A percentile compares a stretch with the other conserved stretches of the same genome.
These are phyloP conservation scores for Rousettus madagascariensis DNA, from an alignment of 2,797 vertebrate species.

Conservation along the genomic window DNA sequence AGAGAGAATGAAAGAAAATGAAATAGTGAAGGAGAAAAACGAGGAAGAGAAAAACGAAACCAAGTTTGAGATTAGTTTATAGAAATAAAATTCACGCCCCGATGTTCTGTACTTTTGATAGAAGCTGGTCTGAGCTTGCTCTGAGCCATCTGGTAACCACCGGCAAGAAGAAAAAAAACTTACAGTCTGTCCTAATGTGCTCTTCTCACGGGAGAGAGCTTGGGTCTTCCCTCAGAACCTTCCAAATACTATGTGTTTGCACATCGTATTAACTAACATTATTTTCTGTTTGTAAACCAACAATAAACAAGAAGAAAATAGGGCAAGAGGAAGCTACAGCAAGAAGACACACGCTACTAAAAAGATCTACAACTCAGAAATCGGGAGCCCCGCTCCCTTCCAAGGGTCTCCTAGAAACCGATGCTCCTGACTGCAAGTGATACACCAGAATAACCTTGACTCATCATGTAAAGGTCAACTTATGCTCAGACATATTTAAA, in stretches of 20 bases:
- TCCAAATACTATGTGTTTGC: not conserved
- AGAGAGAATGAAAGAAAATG: not conserved
- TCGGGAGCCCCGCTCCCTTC: not conserved
- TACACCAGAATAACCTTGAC: not conserved
- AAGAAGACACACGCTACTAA: not conserved
- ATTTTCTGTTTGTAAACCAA: not conserved
- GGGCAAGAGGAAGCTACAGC: not conserved
- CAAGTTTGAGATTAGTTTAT: not conserved
- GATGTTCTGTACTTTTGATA: not conserved
- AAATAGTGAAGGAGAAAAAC: not conserved
- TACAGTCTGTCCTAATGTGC: not conserved
- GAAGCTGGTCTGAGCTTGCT: not conserved
- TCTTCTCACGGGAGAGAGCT: not conserved
- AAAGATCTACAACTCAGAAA: not conserved
- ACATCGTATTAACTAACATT: not conserved
- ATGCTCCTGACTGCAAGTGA: not conserved
- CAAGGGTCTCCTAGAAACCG: not conserved
- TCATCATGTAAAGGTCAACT: not conserved
- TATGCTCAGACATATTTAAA: not conserved
- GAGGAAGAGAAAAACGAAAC: conserved; percentile 30
- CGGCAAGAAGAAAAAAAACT: not conserved
- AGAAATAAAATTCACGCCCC: not conserved
- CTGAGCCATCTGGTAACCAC: not conserved
- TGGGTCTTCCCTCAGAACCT: not conserved
- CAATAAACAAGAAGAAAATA: not conserved